phyloP scores from a whole-genome alignment of 2,888 invertebrate species.

The Cheilosia variabilis region DNA sequence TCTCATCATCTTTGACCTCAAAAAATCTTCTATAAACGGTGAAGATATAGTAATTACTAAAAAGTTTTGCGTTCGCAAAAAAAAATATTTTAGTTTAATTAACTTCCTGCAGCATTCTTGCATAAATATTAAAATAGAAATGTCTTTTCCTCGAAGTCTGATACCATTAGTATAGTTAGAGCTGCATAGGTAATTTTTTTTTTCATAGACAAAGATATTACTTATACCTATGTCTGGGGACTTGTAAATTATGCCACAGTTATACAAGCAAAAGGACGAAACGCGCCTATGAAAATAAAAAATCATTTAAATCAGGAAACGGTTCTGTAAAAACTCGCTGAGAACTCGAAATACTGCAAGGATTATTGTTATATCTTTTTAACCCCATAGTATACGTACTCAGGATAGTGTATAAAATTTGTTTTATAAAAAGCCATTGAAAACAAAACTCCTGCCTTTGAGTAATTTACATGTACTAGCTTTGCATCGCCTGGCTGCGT shows the following conservation, averaged over 20 bases:
- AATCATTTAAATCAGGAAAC: background rate
- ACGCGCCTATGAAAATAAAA: too few species aligned
- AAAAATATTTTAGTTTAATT: conserved; percentile 32
- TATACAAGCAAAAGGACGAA: too few species aligned
- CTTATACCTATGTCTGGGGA: too few species aligned
- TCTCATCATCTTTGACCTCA: too few species aligned
- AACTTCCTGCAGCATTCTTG: conserved; percentile 20
- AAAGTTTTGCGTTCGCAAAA: conserved; percentile 18
- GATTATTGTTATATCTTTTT: background rate
- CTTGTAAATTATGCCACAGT: too few species aligned
- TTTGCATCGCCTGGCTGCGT: background rate
- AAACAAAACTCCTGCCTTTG: conserved; percentile 1
- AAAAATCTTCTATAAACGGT: conserved; percentile 7
- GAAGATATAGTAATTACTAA: background rate
- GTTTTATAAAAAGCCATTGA: too few species aligned
- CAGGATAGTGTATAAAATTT: background rate
- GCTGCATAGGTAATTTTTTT: too few species aligned
- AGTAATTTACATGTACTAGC: conserved; percentile 7
- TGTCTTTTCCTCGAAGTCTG: too few species aligned
- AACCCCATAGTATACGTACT: background rate
- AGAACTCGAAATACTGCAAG: background rate
- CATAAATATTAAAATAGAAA: conserved; percentile 7
- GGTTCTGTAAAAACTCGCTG: background rate
- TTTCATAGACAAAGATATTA: too few species aligned
- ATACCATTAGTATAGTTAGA: too few species aligned